These are phyloP conservation scores for Dicerorhinus sumatrensis DNA, from an alignment of 2,113 vertebrate genomes.

Conservation along the genomic window DNA sequence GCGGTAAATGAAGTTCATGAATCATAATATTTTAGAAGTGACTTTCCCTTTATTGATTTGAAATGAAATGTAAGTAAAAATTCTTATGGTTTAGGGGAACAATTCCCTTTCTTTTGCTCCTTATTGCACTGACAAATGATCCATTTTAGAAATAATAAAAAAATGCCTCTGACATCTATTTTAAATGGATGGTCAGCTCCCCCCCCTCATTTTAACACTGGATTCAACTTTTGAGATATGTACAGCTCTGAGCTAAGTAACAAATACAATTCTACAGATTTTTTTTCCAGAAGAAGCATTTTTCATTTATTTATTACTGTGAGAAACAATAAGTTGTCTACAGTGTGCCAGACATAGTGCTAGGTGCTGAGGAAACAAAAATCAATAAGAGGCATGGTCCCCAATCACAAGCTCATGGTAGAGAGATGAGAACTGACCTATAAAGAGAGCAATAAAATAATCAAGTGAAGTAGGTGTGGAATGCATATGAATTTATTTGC, in stretches of 20 bases:
- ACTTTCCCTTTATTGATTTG: constrained; percentile 80
- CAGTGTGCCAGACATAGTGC: not conserved
- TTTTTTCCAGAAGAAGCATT: constrained; percentile 32
- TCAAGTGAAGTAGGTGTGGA: not conserved
- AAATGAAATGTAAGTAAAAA: constrained; percentile 74
- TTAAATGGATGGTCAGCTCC: constrained; percentile 78
- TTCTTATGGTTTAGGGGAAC: constrained; percentile 68
- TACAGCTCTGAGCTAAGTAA: constrained; percentile 69
- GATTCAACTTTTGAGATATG: constrained; percentile 70
- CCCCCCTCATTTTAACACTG: constrained; percentile 62
- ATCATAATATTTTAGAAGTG: constrained; percentile 77
- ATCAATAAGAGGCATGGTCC: not conserved
- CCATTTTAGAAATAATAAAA: constrained; percentile 82
- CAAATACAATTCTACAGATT: constrained; percentile 49
- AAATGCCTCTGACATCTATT: constrained; percentile 76
- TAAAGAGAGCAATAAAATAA: constrained; percentile 48
- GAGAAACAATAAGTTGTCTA: constrained; percentile 9
- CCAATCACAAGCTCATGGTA: not conserved
- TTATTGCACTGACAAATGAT: constrained; percentile 77
- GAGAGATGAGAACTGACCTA: not conserved
- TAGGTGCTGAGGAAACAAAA: constrained; percentile 49
- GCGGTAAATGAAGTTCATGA: constrained; percentile 71
- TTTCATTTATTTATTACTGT: constrained; percentile 52
- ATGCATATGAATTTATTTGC: not conserved
- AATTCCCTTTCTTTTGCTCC: constrained; percentile 78